Conservation (phyloP, 1,140 invertebrate species). For the Drosophila busckii region DNA sequence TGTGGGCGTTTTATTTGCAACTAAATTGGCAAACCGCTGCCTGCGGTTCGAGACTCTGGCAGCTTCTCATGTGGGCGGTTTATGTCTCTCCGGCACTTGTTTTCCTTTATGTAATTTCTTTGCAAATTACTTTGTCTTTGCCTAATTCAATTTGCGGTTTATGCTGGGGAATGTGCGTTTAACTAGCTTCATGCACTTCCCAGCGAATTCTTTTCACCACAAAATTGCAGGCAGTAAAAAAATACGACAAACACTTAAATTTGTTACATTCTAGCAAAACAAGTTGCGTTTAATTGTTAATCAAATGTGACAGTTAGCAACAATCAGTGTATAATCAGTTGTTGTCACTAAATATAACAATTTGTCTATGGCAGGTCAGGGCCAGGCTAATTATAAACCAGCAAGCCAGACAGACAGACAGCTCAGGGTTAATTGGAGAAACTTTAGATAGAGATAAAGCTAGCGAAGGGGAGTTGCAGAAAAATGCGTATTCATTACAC, state of each 20-base stretch:
- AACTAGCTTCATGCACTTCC: conserved; percentile 30
- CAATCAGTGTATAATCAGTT: too few species aligned
- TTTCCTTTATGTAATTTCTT: conserved; percentile 73
- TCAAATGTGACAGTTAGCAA: too few species aligned
- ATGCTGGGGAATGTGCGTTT: conserved; percentile 15
- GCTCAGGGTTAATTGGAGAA: conserved; percentile 59
- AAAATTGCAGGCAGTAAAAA: too few species aligned
- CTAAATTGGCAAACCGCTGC: conserved; percentile 66
- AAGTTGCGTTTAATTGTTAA: too few species aligned
- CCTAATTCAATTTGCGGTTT: conserved; percentile 69
- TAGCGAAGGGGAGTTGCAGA: conserved; percentile 19
- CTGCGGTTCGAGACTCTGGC: conserved; percentile 22
- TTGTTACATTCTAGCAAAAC: too few species aligned
- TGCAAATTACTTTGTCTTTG: conserved; percentile 60
- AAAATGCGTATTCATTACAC: conserved; percentile 71
- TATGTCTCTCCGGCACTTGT: conserved; percentile 58
- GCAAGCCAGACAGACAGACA: conserved; percentile 23
- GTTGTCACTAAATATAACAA: conserved; percentile 9
- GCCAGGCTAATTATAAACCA: conserved; percentile 47
- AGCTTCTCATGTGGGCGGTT: conserved; percentile 53
- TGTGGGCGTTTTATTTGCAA: conserved; percentile 72
- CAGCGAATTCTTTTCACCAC: too few species aligned
- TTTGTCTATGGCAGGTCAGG: conserved; percentile 50
- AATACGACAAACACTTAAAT: too few species aligned
- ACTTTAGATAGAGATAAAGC: conserved; percentile 13